A percentile compares a stretch with the other conserved stretches of the same genome.
Evolutionary conservation across 2,113 vertebrate genomes (phyloP).

Genomic region (Muscicapa adusta): DNA sequence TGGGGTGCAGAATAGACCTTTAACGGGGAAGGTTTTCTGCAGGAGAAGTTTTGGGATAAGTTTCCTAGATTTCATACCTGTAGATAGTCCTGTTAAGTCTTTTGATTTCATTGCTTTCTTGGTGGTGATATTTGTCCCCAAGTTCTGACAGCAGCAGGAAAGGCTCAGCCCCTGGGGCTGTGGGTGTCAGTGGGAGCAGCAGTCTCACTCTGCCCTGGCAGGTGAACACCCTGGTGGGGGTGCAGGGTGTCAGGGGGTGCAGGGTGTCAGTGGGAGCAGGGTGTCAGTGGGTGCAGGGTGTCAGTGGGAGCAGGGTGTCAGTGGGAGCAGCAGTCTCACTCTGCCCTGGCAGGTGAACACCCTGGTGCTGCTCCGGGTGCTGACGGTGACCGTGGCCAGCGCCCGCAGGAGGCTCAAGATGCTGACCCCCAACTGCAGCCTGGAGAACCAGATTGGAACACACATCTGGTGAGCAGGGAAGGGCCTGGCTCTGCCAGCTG

Average conservation of each 20-base stretch:
- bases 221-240: conserved; percentile 88
- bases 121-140: neutral
- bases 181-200: fast-evolving
- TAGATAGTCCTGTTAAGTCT: neutral
- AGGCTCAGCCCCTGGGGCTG: neutral
- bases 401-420: conserved; percentile 79
- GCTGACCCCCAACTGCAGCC: conserved; percentile 82
- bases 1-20: neutral
- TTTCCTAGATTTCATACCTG: neutral
- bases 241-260: neutral
- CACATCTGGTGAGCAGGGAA: conserved; percentile 83
- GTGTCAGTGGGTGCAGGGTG: neutral
- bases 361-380: conserved; percentile 84
- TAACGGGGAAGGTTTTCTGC: neutral
- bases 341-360: conserved; percentile 80
- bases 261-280: neutral
- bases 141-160: neutral
- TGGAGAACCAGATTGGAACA: conserved; percentile 77
- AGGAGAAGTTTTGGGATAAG: neutral
- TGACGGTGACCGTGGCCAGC: conserved; percentile 86
- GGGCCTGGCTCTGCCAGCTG: neutral
- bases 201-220: conserved; percentile 50
- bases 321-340: neutral
- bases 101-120: neutral
- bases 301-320: neutral